Percentiles rank a stretch among this genome's conserved stretches.
Conservation (phyloP, 2,113 vertebrate species). For the Larimichthys crocea region DNA sequence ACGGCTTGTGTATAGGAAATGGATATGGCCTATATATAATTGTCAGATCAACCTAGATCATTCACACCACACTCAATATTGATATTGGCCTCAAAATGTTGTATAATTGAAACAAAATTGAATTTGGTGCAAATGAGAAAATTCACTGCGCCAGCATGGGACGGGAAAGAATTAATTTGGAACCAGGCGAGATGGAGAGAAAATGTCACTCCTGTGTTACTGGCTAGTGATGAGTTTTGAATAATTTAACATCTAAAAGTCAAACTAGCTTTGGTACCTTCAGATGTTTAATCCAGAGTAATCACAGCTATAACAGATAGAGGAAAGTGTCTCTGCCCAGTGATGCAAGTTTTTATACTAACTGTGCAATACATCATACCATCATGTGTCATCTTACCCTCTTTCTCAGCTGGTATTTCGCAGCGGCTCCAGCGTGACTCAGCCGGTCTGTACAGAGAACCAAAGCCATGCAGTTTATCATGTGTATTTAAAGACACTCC, state of each 20-base stretch:
- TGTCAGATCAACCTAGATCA: too few relatives aligned
- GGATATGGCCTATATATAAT: background rate
- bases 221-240: slow-evolving; percentile 1
- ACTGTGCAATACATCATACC: background rate
- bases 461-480: slow-evolving; percentile 25
- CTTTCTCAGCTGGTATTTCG: slow-evolving; percentile 6
- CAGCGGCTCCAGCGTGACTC: slow-evolving; percentile 34
- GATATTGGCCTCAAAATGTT: background rate
- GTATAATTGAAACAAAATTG: background rate
- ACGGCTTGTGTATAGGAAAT: background rate
- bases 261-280: background rate
- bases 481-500: slow-evolving; percentile 17
- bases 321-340: background rate
- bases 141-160: background rate
- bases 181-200: background rate
- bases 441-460: slow-evolving; percentile 4
- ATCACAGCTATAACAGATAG: background rate
- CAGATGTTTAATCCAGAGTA: background rate
- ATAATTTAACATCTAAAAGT: slow-evolving; percentile 5
- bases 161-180: background rate
- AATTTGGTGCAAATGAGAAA: background rate
- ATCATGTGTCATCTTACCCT: background rate
- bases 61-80: too few relatives aligned
- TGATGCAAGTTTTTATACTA: slow-evolving; percentile 10
- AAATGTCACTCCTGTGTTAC: background rate